Evolutionary conservation across 1,140 invertebrate species (phyloP).

Genomic region (fruit fly (Drosophila melanogaster)): DNA sequence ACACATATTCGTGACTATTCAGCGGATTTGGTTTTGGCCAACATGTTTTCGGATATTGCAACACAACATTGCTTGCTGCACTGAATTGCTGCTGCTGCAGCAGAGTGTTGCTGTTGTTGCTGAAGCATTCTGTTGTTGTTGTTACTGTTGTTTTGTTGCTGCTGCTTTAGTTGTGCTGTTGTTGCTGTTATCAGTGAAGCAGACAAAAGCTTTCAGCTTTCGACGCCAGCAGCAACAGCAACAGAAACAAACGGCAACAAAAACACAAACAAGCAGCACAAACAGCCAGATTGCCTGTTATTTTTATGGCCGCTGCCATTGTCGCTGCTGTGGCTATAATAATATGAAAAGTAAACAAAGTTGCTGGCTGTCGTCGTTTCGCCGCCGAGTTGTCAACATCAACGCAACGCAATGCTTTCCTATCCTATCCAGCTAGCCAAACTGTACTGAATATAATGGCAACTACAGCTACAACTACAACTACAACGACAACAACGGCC

Average conservation of each 20-base stretch:
- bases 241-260: constrained; percentile 2
- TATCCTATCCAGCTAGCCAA: constrained; percentile 54
- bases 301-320: constrained; percentile 48
- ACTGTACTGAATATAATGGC: constrained; percentile 60
- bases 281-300: constrained; percentile 51
- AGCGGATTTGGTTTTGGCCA: constrained; percentile 31
- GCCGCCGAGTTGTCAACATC: constrained; percentile 43
- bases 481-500: constrained; percentile 11
- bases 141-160: constrained; percentile 1
- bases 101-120: background rate
- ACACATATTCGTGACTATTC: constrained; percentile 16
- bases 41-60: constrained; percentile 34
- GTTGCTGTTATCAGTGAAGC: constrained; percentile 53
- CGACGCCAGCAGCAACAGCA: constrained; percentile 7
- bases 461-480: constrained; percentile 21
- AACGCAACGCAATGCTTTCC: constrained; percentile 3
- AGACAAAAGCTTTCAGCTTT: constrained; percentile 31
- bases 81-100: constrained; percentile 10
- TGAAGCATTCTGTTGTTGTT: background rate
- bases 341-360: constrained; percentile 78
- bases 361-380: constrained; percentile 52
- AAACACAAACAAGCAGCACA: constrained; percentile 11
- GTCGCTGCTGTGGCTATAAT: constrained; percentile 60
- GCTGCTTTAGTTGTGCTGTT: background rate
- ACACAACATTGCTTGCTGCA: constrained; percentile 4